Conservation (phyloP, 2,888 invertebrate species). For the Carcina quercana region DNA sequence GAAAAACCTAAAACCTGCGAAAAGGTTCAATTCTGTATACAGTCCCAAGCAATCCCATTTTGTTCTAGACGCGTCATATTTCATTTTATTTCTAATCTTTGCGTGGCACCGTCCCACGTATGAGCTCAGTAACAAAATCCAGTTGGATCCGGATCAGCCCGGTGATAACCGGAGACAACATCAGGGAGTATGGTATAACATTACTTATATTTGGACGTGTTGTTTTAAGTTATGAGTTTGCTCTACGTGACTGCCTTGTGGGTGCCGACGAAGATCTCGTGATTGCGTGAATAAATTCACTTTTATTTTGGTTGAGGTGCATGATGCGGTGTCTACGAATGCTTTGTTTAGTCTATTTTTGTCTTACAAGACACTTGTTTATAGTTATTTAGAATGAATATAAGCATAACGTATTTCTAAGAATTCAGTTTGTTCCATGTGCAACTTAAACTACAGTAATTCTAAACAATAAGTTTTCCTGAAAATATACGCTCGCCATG, state of each 20-base stretch:
- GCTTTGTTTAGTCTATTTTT: no score
- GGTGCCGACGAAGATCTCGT: constrained; percentile 32
- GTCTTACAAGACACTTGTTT: no score
- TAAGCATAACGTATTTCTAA: no score
- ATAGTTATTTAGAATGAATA: no score
- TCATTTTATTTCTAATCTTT: constrained; percentile 4
- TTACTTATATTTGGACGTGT: constrained; percentile 28
- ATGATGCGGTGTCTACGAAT: no score
- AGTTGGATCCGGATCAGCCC: constrained; percentile 25
- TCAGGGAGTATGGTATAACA: constrained; percentile 20
- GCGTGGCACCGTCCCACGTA: constrained; percentile 16
- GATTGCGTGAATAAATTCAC: constrained; percentile 8
- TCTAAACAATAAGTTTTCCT: no score
- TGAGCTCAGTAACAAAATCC: constrained; percentile 19
- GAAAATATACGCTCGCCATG: no score
- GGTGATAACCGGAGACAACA: constrained; percentile 23
- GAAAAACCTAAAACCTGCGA: no score
- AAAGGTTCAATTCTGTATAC: neutral
- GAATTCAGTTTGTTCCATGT: no score
- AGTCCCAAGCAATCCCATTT: neutral
- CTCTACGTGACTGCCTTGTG: constrained; percentile 32
- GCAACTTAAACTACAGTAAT: no score
- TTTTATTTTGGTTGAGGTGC: no score
- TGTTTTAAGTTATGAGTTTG: constrained; percentile 29
- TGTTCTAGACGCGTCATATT: neutral